Conservation (phyloP, 2,113 vertebrate species). For the Sebastes fasciatus region DNA sequence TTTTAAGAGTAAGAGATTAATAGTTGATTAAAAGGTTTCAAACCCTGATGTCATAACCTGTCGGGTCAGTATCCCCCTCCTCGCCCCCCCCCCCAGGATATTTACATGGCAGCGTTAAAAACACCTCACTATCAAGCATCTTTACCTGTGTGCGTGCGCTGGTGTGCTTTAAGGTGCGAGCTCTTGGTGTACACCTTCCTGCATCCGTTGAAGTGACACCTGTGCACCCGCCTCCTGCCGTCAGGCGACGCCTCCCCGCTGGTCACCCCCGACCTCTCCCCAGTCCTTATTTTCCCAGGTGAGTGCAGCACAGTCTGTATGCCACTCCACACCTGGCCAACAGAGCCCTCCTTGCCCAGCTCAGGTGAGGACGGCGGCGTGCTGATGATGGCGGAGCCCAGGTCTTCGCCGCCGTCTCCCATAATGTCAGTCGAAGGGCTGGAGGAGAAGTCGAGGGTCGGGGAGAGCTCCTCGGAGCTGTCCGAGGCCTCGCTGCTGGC, state of each 20-base stretch:
- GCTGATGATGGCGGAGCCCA: conserved; percentile 88
- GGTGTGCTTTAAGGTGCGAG: conserved; percentile 99
- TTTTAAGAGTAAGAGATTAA: not conserved
- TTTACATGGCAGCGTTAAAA: not conserved
- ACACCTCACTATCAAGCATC: conserved; percentile 53
- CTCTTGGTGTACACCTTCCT: conserved; percentile 99
- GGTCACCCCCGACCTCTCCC: conserved; percentile 81
- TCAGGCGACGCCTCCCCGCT: conserved; percentile 91
- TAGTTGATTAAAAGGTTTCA: too few relatives aligned
- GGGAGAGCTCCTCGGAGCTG: conserved; percentile 94
- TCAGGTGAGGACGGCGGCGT: conserved; percentile 95
- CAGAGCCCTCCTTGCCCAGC: conserved; percentile 87
- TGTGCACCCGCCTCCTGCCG: conserved; percentile 91
- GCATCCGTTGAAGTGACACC: conserved; percentile 97
- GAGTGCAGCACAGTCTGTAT: conserved; percentile 88
- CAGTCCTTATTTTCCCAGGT: conserved; percentile 89
- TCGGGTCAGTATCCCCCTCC: too few relatives aligned
- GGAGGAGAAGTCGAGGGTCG: conserved; percentile 90
- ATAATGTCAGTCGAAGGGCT: conserved; percentile 88
- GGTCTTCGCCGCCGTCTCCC: conserved; percentile 87
- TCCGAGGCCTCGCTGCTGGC: conserved; percentile 94
- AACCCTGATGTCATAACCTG: not conserved
- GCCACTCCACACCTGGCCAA: conserved; percentile 88
- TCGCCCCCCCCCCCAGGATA: not conserved
- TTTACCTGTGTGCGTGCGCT: conserved; percentile 95